Base-by-base conservation (phyloP, 2,113 vertebrate species). In the Amazona vittata region DNA sequence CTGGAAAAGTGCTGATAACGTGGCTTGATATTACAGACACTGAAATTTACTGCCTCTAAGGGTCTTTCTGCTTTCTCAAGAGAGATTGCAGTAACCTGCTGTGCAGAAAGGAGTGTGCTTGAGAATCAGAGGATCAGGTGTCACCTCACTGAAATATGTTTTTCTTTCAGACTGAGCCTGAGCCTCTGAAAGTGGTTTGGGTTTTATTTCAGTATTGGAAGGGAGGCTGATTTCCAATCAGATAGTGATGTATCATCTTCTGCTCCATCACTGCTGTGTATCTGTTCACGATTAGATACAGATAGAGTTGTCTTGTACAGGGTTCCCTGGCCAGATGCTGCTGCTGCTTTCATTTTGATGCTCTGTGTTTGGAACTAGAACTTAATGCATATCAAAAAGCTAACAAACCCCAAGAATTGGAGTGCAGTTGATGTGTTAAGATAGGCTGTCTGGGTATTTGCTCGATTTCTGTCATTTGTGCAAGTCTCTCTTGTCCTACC, bases 321-420 rank as follows among this genome's bases (percentile, higher is more conserved):
- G 39, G 39, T 18, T 90, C 49, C n/a, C 77, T 79, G 37, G 53
- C 26, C 1, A 3, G 29, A 19, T 90, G 57, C 65, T 89, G 69
- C 55, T 93, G 10, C 59, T 89, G 57, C 89, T 94, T 93, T 93
- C 68, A 74, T 83, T 96, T 91, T 92, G 57, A 52, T 92, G 57
- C 9, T 28, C 25, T 68, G 24, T 86, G 41, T 95, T 96, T 90
- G 73, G 80, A 90, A 67, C 90, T 33, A 35, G 43, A 68, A 86
- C 47, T 29, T 55, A 78, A 89, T 78, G 31, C 77, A 76, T n/a
- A 75, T 79, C 24, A 81, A 71, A 85, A 94, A 69, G 67, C 78
- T 88, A 93, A 62, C 33, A 64, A 91, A 85, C 12, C 11, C 53
- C 49, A 88, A 70, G 46, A 96, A 43, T 28, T 63, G 44, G 35